These are phyloP conservation scores for Pandion haliaetus DNA, from an alignment of 2,113 vertebrate species.

Conservation along the genomic window DNA sequence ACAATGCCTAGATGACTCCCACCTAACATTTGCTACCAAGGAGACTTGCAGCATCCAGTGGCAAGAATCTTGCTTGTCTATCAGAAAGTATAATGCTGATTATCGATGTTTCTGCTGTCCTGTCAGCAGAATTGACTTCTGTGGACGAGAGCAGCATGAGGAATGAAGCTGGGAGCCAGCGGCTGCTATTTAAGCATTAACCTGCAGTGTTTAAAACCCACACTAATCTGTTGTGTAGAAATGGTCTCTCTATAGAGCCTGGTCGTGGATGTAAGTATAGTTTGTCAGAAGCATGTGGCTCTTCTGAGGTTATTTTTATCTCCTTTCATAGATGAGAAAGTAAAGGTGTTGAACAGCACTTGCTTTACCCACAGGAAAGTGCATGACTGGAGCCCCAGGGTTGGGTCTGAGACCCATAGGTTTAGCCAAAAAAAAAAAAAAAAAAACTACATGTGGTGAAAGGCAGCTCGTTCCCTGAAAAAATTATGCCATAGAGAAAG, in stretches of 20 bases:
- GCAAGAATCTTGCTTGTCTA: neutral
- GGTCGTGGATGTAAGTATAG: neutral
- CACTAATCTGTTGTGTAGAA: neutral
- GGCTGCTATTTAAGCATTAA: neutral
- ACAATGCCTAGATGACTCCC: constrained; percentile 40
- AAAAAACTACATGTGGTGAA: neutral
- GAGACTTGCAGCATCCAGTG: neutral
- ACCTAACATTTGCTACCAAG: neutral
- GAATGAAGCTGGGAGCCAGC: neutral
- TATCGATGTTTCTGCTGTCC: neutral
- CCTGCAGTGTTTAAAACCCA: neutral
- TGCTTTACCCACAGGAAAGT: neutral
- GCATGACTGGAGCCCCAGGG: neutral
- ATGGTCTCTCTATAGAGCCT: neutral
- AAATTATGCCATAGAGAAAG: neutral
- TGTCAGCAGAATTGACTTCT: neutral
- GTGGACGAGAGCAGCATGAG: neutral
- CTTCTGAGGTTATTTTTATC: neutral
- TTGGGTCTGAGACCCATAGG: neutral
- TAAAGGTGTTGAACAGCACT: neutral
- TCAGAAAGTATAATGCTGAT: neutral
- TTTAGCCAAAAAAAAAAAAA: neutral
- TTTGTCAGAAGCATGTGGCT: neutral
- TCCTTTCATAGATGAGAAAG: neutral
- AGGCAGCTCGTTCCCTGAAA: neutral